A percentile compares a stretch with the other conserved stretches of the same genome.
Conservation (phyloP, 2,888 invertebrate genomes). For the Polylopha cassiicola region DNA sequence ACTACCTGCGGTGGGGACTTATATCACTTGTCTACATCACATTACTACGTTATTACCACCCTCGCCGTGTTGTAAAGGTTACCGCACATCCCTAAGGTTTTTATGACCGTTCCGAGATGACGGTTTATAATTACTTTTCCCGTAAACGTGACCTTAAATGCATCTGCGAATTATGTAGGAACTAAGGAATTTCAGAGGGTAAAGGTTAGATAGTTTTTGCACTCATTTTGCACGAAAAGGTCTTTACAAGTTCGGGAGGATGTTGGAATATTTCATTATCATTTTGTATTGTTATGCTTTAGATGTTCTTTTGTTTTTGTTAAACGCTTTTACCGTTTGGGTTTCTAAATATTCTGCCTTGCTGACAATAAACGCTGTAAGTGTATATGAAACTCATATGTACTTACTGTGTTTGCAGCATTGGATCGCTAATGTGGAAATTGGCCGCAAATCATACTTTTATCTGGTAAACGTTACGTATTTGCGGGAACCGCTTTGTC, state of each 20-base stretch:
- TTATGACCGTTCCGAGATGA: conserved; percentile 19
- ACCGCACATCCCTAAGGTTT: conserved; percentile 17
- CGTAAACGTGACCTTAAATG: conserved; percentile 10
- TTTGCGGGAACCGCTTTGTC: background rate
- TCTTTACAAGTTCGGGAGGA: no score
- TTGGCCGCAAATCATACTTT: no score
- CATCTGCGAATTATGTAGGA: conserved; percentile 17
- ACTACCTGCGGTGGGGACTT: conserved; percentile 40
- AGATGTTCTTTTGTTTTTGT: background rate
- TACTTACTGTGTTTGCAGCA: no score
- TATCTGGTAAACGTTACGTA: no score
- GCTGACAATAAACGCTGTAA: no score
- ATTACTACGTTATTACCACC: conserved; percentile 53
- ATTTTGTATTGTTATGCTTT: no score
- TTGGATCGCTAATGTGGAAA: no score
- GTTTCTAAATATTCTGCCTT: no score
- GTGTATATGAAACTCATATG: no score
- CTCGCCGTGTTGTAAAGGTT: conserved; percentile 27
- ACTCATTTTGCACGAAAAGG: no score
- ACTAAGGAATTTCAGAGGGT: conserved; percentile 6
- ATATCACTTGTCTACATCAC: conserved; percentile 57
- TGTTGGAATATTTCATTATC: no score
- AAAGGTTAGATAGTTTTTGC: conserved; percentile 9
- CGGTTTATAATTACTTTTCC: conserved; percentile 20
- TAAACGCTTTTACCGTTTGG: background rate